A percentile compares a stretch with the other conserved stretches of the same genome.
These are phyloP conservation scores for Petromus typicus DNA, from an alignment of 2,113 vertebrate genomes.

Conservation along the genomic window DNA sequence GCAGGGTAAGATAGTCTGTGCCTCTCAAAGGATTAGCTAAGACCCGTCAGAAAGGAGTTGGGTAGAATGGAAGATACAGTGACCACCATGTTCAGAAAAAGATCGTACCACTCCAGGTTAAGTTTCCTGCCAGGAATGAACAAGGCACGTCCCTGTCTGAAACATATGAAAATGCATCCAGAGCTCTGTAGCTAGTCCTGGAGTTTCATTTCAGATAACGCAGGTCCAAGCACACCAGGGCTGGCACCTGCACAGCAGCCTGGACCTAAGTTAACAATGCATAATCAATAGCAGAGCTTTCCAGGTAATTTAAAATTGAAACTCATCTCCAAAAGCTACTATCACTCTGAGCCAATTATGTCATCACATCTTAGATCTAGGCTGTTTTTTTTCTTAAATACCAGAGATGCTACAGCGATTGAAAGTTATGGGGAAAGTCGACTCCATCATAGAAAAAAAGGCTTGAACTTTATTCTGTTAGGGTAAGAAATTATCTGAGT, in stretches of 20 bases:
- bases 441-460: slow-evolving; percentile 40
- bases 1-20: neutral
- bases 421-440: neutral
- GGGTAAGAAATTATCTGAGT: slow-evolving; percentile 22
- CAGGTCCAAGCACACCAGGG: neutral
- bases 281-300: neutral
- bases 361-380: neutral
- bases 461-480: neutral
- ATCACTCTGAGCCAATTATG: neutral
- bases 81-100: neutral
- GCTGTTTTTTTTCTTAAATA: neutral
- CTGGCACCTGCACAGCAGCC: neutral
- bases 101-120: neutral
- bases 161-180: neutral
- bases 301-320: slow-evolving; percentile 40
- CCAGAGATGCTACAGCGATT: neutral
- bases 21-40: neutral
- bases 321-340: neutral
- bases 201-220: neutral
- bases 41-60: neutral
- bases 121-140: slow-evolving; percentile 50
- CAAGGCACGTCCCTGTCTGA: neutral
- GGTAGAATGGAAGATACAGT: neutral
- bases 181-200: neutral
- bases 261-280: neutral